Evolutionary conservation across 2,888 invertebrate species (phyloP), one percentile per base, ranked within the genome.

Genomic region (Aporophyla lueneburgensis): DNA sequence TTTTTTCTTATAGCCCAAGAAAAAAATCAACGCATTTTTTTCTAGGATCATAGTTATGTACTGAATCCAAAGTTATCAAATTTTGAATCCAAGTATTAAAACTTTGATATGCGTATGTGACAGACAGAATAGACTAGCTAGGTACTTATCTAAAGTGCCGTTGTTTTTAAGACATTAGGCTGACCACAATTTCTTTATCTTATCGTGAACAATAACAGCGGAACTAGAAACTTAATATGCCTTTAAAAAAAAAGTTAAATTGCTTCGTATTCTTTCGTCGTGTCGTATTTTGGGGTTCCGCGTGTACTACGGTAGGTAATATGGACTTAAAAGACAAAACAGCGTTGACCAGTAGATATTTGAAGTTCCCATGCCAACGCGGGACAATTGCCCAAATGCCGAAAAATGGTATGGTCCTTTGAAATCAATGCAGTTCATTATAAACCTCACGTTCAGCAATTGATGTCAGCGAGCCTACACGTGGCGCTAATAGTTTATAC

Each of bases 161-260:
- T 78, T 73, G 24, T 67, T 76, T 71, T 68, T 12, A 68, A 72
- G 40, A 72, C 78, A 81, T 83, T 83, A 72, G n/a, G 43, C n/a
- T 51, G 19, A 78, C 83, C 83, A 69, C 83, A 83, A 61, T 69
- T 71, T 67, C 43, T 68, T 40, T 68, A 77, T 71, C 71, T 77
- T 77, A 78, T 81, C 59, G 61, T 53, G 10, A 68, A 67, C 58
- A 78, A 65, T 71, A 46, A 71, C 21, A 56, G 65, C 68, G 65
- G 78, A 81, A 78, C 71, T 68, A 76, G 21, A 69, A 46, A 65
- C 51, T 61, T 68, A 66, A 83, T 69, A 66, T 61, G 46, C 24
- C n/a, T 59, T 59, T 68, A 68, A 53, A 65, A 5, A 56, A 71
- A 59, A 72, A 69, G 51, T 54, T 27, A 46, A 59, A 65, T 69